These are phyloP conservation scores for Lerema accius DNA, from an alignment of 1,140 invertebrate genomes.

Conservation along the genomic window DNA sequence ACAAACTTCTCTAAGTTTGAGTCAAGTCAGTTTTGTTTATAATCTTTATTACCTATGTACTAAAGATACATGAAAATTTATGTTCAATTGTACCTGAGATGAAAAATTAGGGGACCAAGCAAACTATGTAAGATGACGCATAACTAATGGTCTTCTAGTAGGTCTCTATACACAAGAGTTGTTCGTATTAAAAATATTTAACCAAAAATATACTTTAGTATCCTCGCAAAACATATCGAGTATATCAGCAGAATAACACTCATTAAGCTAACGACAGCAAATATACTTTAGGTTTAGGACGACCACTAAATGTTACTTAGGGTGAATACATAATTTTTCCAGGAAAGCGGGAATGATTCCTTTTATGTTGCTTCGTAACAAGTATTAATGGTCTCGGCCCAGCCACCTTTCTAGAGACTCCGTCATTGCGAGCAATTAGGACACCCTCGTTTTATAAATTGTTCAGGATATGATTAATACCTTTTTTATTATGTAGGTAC, in stretches of 20 bases:
- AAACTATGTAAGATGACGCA: too few species aligned
- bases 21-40: too few species aligned
- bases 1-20: too few species aligned
- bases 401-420: slow-evolving; percentile 57
- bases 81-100: too few species aligned
- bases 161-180: too few species aligned
- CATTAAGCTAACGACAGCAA: slow-evolving; percentile 17
- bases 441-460: slow-evolving; percentile 63
- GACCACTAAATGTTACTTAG: slow-evolving; percentile 51
- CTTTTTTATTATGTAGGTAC: slow-evolving; percentile 54
- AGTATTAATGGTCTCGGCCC: slow-evolving; percentile 65
- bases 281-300: slow-evolving; percentile 40
- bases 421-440: slow-evolving; percentile 72
- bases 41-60: too few species aligned
- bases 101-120: too few species aligned
- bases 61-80: too few species aligned
- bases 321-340: slow-evolving; percentile 71
- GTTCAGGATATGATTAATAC: slow-evolving; percentile 63
- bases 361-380: slow-evolving; percentile 69
- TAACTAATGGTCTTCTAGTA: too few species aligned
- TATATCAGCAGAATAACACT: background rate
- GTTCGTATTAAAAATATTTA: too few species aligned
- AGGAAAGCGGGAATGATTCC: slow-evolving; percentile 60
- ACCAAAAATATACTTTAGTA: too few species aligned
- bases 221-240: background rate